Conservation (phyloP, 2,888 invertebrate genomes). For the Mimachlamys varia region DNA sequence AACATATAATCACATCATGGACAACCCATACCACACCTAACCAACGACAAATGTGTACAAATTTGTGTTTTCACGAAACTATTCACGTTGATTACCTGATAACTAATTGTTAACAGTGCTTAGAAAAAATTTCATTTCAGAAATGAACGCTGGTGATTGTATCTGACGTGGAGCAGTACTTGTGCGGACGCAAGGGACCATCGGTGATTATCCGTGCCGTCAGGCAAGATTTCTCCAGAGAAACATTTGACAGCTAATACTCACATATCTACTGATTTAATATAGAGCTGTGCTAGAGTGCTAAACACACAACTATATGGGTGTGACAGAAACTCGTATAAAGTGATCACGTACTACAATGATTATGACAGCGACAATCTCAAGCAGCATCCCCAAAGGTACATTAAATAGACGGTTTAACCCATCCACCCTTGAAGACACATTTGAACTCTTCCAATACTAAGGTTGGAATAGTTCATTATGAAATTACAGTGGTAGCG, state of each 20-base stretch:
- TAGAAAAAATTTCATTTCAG: background rate
- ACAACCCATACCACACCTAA: background rate
- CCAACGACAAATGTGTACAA: background rate
- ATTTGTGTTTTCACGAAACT: background rate
- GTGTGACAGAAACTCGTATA: background rate
- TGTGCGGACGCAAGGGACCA: background rate
- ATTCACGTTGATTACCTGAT: background rate
- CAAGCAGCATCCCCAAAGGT: background rate
- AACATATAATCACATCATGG: background rate
- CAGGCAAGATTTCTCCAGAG: background rate
- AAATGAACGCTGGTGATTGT: background rate
- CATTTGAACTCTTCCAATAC: too few relatives aligned
- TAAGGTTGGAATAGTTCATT: too few relatives aligned
- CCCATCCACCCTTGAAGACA: too few relatives aligned
- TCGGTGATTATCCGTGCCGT: background rate
- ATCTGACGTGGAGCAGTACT: background rate
- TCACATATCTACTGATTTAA: background rate
- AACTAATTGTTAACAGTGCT: background rate
- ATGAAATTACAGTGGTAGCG: too few relatives aligned
- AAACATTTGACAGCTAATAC: background rate
- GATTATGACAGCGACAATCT: background rate
- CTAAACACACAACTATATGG: background rate
- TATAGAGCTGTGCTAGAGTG: background rate
- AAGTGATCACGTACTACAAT: background rate
- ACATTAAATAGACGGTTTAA: background rate